Evolutionary conservation across 2,113 vertebrate genomes (phyloP).

Genomic region (Plectropomus leopardus): DNA sequence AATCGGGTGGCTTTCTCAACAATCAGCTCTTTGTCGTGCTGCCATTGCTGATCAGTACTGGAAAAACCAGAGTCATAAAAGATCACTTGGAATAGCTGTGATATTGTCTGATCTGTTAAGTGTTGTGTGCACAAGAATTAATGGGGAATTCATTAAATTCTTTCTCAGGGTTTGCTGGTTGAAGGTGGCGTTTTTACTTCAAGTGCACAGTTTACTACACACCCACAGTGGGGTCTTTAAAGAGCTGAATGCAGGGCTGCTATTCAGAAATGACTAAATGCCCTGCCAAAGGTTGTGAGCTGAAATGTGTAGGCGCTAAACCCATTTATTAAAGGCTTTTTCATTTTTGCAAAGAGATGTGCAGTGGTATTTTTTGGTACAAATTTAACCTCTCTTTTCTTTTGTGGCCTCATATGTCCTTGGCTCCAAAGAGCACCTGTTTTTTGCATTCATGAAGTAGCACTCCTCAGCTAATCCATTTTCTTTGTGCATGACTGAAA

Average conservation of each 20-base stretch:
- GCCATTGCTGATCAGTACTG: conserved; percentile 50
- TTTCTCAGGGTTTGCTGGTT: conserved; percentile 23
- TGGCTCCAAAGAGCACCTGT: too few relatives aligned
- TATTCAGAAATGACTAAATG: neutral
- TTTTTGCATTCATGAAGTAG: too few relatives aligned
- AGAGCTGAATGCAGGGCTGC: conserved; percentile 8
- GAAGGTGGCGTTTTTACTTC: neutral
- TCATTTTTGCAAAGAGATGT: too few relatives aligned
- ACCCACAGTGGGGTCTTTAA: conserved; percentile 22
- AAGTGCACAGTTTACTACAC: conserved; percentile 10
- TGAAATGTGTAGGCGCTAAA: too few relatives aligned
- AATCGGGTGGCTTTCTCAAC: conserved; percentile 52
- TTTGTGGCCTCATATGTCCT: too few relatives aligned
- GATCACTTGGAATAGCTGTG: conserved; percentile 45
- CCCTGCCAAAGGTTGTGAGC: too few relatives aligned
- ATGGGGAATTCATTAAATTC: neutral
- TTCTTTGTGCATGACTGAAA: neutral
- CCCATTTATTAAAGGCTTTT: too few relatives aligned
- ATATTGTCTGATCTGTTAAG: conserved; percentile 45
- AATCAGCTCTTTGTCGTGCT: conserved; percentile 58
- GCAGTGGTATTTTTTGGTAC: too few relatives aligned
- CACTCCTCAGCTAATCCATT: too few relatives aligned
- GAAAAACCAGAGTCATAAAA: conserved; percentile 65
- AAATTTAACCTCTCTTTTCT: too few relatives aligned
- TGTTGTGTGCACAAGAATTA: conserved; percentile 48